Conservation (phyloP, 2,888 invertebrate genomes). For the Drosophila rubida region DNA sequence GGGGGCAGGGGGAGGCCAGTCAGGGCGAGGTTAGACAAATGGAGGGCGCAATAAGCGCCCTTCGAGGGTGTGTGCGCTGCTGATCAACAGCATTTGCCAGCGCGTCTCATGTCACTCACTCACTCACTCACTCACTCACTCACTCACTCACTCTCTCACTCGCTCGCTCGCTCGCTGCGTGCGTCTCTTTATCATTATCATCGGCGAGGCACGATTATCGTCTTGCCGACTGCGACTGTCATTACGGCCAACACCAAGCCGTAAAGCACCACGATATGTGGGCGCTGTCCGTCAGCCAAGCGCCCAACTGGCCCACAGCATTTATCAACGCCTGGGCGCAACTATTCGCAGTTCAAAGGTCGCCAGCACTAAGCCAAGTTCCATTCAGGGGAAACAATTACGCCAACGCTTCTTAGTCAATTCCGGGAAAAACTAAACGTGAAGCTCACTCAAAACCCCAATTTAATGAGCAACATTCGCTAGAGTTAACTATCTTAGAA, state of each 20-base stretch:
- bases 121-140: too few species aligned
- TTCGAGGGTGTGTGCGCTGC: constrained; percentile 65
- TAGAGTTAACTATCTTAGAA: too few species aligned
- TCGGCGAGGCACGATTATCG: constrained; percentile 13
- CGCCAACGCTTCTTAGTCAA: not conserved
- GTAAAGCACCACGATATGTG: constrained; percentile 68
- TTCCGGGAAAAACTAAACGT: too few species aligned
- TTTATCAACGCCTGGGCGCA: constrained; percentile 50
- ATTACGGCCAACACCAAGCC: constrained; percentile 70
- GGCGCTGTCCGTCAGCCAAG: constrained; percentile 56
- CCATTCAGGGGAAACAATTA: not conserved
- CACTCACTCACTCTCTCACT: not conserved
- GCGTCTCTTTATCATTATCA: constrained; percentile 3
- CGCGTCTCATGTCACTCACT: constrained; percentile 42
- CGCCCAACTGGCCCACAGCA: too few species aligned
- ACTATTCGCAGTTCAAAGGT: constrained; percentile 17
- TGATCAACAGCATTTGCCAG: constrained; percentile 69
- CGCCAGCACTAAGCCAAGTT: not conserved
- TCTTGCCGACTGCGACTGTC: constrained; percentile 45
- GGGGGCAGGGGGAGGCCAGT: not conserved
- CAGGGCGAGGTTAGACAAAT: constrained; percentile 61
- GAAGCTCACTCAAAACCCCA: too few species aligned
- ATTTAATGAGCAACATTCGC: too few species aligned
- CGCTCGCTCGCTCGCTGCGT: too few species aligned
- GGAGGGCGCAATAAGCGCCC: constrained; percentile 61